These are phyloP conservation scores for Terrapene triunguis DNA, from an alignment of 2,113 vertebrate genomes.

Conservation along the genomic window DNA sequence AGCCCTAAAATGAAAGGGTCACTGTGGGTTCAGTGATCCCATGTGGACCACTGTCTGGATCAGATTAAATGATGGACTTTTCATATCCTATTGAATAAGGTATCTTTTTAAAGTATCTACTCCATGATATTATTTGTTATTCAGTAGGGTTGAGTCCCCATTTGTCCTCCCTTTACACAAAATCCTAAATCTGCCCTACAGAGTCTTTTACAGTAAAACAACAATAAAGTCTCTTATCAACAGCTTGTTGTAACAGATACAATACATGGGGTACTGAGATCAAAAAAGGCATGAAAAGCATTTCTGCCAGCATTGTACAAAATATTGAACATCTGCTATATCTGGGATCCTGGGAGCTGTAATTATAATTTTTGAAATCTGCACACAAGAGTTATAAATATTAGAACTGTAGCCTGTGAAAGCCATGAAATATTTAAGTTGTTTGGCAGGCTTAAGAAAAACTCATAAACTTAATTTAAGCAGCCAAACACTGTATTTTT, in stretches of 20 bases:
- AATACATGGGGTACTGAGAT: constrained; percentile 84
- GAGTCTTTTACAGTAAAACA: constrained; percentile 73
- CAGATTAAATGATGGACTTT: not conserved
- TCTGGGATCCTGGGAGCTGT: constrained; percentile 88
- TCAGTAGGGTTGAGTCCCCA: constrained; percentile 55
- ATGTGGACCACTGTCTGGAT: not conserved
- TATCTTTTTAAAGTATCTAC: not conserved
- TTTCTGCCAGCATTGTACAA: constrained; percentile 87
- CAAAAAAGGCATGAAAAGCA: constrained; percentile 86
- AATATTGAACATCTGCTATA: constrained; percentile 90
- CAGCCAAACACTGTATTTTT: constrained; percentile 85
- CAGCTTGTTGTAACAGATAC: constrained; percentile 86
- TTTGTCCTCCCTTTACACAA: constrained; percentile 47
- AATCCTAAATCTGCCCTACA: constrained; percentile 60
- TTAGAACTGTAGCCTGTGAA: constrained; percentile 88
- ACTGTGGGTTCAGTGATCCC: constrained; percentile 1
- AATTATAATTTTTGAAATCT: constrained; percentile 91
- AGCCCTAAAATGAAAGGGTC: constrained; percentile 69
- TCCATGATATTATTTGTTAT: constrained; percentile 61
- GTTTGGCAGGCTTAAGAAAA: constrained; percentile 88
- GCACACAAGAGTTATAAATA: constrained; percentile 91
- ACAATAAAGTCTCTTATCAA: constrained; percentile 85
- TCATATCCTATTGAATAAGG: constrained; percentile 7
- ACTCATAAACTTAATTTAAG: constrained; percentile 89
- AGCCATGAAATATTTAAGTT: constrained; percentile 90